phyloP scores from a whole-genome alignment of 2,797 vertebrate genomes.

The Todus mexicanus region DNA sequence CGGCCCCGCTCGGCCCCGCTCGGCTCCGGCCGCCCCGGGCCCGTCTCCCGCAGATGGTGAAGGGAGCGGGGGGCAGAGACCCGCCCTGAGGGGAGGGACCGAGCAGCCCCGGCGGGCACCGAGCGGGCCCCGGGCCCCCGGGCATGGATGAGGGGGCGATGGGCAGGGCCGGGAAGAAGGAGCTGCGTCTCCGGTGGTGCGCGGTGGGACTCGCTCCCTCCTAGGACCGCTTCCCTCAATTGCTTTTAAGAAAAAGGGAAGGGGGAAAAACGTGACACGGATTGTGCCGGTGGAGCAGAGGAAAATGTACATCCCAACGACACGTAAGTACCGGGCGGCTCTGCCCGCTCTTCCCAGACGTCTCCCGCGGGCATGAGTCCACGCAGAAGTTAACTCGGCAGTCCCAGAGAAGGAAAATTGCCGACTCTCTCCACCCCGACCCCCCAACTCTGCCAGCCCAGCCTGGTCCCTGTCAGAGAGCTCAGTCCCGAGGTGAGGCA shows the following conservation, averaged over 20 bases:
- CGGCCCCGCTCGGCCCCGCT: not conserved
- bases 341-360: not conserved
- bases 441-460: not conserved
- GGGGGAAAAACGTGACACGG: not conserved
- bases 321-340: slow-evolving; percentile 58
- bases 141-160: not conserved
- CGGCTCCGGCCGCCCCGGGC: not conserved
- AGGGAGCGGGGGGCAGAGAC: not conserved
- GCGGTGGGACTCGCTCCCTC: not conserved
- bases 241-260: not conserved
- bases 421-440: not conserved
- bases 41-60: not conserved
- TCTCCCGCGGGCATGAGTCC: not conserved
- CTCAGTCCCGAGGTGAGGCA: not conserved
- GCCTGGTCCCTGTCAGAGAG: not conserved
- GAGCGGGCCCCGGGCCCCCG: not conserved
- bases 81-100: not conserved
- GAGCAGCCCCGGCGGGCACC: not conserved
- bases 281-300: slow-evolving; percentile 20
- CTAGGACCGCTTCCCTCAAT: not conserved
- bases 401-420: not conserved
- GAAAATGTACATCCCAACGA: slow-evolving; percentile 13
- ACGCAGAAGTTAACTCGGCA: slow-evolving; percentile 54
- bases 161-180: not conserved
- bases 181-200: not conserved